Conservation (phyloP, 2,888 invertebrate genomes). For the Agriopis marginaria region DNA sequence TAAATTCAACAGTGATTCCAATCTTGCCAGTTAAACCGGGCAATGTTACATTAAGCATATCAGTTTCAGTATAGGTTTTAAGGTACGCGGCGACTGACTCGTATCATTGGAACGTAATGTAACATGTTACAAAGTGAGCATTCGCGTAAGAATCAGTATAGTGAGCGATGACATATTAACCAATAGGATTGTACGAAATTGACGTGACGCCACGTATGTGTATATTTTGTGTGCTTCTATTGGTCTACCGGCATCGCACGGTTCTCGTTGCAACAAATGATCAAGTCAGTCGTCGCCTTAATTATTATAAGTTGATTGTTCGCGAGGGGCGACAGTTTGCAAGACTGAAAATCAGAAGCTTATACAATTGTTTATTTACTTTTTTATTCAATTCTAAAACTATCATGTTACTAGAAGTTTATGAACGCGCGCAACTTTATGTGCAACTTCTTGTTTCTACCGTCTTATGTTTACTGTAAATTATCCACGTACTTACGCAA, state of each 20-base stretch:
- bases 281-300: slow-evolving; percentile 35
- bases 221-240: not conserved
- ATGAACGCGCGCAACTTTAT: not conserved
- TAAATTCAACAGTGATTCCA: slow-evolving; percentile 56
- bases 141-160: no score
- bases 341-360: slow-evolving; percentile 12
- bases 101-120: not conserved
- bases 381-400: not conserved
- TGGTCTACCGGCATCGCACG: no score
- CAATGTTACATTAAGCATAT: slow-evolving; percentile 70
- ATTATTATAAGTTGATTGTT: slow-evolving; percentile 55
- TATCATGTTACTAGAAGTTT: not conserved
- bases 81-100: slow-evolving; percentile 44
- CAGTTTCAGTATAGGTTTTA: slow-evolving; percentile 67
- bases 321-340: slow-evolving; percentile 21
- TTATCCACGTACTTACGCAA: no score
- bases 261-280: not conserved
- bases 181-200: no score
- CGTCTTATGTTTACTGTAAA: not conserved
- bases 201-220: not conserved
- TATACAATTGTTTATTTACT: slow-evolving; percentile 9
- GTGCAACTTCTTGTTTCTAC: not conserved
- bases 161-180: no score
- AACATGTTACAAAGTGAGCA: no score
- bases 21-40: slow-evolving; percentile 46